Conservation (phyloP, 2,888 invertebrate species). For the Callinectes sapidus region DNA sequence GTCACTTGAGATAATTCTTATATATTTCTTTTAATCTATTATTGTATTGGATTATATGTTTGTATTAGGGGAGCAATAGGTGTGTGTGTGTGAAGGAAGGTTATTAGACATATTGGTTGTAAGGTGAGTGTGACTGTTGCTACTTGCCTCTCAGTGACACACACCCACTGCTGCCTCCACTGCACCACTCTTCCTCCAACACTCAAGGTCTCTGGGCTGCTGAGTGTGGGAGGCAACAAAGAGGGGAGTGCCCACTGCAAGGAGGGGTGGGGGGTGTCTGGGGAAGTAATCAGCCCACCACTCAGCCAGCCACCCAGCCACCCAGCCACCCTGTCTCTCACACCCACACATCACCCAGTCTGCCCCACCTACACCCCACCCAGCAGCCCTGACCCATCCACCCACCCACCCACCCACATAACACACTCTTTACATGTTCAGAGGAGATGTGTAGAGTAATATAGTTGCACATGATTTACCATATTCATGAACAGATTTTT, state of each 20-base stretch:
- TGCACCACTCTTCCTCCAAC: neutral
- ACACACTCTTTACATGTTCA: slow-evolving; percentile 18
- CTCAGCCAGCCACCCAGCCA: neutral
- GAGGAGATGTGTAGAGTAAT: slow-evolving; percentile 13
- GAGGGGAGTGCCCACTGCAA: neutral
- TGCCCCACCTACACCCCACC: neutral
- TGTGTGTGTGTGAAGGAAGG: neutral
- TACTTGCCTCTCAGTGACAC: slow-evolving; percentile 16
- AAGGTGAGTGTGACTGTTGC: neutral
- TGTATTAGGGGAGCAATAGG: neutral
- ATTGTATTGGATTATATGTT: neutral
- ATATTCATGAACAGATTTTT: neutral
- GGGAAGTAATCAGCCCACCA: slow-evolving; percentile 14
- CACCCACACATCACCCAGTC: neutral
- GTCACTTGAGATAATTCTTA: neutral
- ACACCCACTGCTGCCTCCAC: neutral
- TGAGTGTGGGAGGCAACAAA: neutral
- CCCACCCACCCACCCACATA: neutral
- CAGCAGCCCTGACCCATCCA: neutral
- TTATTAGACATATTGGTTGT: neutral
- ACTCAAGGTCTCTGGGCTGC: neutral
- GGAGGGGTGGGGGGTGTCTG: neutral
- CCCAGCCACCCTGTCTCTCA: neutral
- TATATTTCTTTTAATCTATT: neutral
- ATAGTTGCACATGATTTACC: neutral